These are phyloP conservation scores for Ceriagrion tenellum DNA, from an alignment of 2,888 invertebrate species.

Conservation along the genomic window DNA sequence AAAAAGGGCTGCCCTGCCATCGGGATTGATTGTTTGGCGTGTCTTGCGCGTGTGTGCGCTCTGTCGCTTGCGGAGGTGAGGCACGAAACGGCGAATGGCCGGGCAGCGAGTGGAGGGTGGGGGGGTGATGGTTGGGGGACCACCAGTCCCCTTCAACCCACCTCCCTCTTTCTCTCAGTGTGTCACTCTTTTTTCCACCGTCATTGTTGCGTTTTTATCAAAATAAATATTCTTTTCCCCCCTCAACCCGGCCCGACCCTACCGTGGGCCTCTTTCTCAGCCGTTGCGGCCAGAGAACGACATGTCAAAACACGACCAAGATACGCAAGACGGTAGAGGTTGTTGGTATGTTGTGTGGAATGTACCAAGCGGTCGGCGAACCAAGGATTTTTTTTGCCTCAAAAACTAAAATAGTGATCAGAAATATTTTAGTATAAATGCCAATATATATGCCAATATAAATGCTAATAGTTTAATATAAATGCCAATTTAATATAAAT, in stretches of 20 bases:
- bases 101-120: neutral
- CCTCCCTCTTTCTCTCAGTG: neutral
- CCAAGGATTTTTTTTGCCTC: neutral
- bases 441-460: no score
- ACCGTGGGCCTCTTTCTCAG: neutral
- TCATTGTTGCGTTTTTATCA: constrained; percentile 30
- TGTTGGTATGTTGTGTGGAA: neutral
- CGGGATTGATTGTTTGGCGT: neutral
- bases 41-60: neutral
- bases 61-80: neutral
- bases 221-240: neutral
- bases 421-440: no score
- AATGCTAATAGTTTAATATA: no score
- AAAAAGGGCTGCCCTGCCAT: neutral
- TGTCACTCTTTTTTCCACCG: neutral
- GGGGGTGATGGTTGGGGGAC: neutral
- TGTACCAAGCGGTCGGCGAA: neutral
- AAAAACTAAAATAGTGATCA: no score
- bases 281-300: neutral
- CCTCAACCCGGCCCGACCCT: neutral
- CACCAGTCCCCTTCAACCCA: neutral
- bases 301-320: neutral
- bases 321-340: neutral
- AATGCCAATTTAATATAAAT: no score
- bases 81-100: no score